Conservation (phyloP, 2,113 vertebrate genomes). For the Spea bombifrons region DNA sequence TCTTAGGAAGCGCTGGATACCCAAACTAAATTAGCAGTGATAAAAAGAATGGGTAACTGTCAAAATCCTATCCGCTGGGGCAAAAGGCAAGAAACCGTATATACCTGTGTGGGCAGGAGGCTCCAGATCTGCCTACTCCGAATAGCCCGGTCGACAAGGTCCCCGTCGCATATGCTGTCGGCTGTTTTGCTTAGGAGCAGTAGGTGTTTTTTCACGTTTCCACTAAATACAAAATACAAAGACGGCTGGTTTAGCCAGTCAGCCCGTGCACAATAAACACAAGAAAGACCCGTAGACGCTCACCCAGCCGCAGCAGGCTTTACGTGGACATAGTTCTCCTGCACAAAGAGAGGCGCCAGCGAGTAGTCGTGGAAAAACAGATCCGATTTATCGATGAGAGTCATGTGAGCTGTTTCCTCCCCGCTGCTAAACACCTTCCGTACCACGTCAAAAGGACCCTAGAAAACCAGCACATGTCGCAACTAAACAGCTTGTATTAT, state of each 20-base stretch:
- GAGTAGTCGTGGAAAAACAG: conserved; percentile 98
- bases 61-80: no score
- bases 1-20: no score
- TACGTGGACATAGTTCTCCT: conserved; percentile 92
- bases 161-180: conserved; percentile 91
- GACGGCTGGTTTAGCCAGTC: background rate
- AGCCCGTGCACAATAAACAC: background rate
- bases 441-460: conserved; percentile 95
- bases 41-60: no score
- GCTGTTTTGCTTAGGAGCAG: conserved; percentile 90
- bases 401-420: conserved; percentile 82
- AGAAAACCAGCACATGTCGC: background rate
- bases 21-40: no score
- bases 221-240: conserved; percentile 60
- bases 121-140: conserved; percentile 87
- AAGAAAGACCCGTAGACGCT: conserved; percentile 50
- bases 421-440: conserved; percentile 85
- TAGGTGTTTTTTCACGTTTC: conserved; percentile 84
- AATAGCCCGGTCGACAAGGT: conserved; percentile 88
- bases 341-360: conserved; percentile 92
- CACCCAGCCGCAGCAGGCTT: conserved; percentile 86
- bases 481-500: background rate
- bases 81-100: no score
- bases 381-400: conserved; percentile 88
- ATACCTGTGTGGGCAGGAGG: conserved; percentile 91